Conservation (phyloP, 2,113 vertebrate species). For the Ascaphus truei region DNA sequence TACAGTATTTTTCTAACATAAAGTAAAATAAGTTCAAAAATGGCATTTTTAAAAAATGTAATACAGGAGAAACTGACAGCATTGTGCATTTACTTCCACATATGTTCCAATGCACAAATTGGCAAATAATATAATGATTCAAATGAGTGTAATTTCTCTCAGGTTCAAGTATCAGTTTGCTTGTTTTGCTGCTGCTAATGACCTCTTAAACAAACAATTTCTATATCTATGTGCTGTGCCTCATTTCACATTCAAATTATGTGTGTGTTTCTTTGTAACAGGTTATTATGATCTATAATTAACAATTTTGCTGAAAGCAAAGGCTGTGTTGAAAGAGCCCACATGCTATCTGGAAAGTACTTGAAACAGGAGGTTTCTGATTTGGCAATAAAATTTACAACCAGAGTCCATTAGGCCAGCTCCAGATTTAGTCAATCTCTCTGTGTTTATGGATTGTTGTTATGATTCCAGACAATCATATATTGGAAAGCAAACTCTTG, state of each 20-base stretch:
- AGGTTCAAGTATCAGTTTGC: constrained; percentile 65
- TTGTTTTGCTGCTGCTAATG: constrained; percentile 68
- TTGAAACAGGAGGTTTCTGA: constrained; percentile 40
- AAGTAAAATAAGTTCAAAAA: too few species aligned
- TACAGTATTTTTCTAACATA: too few species aligned
- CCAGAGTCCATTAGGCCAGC: constrained; percentile 7
- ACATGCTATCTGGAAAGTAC: constrained; percentile 48
- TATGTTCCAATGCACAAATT: constrained; percentile 43
- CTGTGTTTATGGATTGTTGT: constrained; percentile 4
- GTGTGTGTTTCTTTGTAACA: constrained; percentile 59
- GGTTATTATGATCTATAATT: constrained; percentile 67
- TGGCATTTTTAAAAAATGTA: constrained; percentile 17
- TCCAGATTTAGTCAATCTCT: constrained; percentile 8
- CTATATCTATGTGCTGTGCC: constrained; percentile 66
- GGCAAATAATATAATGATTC: constrained; percentile 47
- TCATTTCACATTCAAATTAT: constrained; percentile 73
- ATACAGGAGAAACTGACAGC: neutral
- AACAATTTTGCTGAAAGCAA: constrained; percentile 66
- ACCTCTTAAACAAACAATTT: constrained; percentile 70
- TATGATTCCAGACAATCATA: neutral
- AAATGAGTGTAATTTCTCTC: constrained; percentile 58
- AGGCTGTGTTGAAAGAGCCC: constrained; percentile 51
- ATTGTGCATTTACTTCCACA: constrained; percentile 39
- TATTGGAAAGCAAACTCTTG: neutral
- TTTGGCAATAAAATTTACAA: constrained; percentile 46